phyloP scores from a whole-genome alignment of 2,888 invertebrate genomes.

The Smittia sp. region DNA sequence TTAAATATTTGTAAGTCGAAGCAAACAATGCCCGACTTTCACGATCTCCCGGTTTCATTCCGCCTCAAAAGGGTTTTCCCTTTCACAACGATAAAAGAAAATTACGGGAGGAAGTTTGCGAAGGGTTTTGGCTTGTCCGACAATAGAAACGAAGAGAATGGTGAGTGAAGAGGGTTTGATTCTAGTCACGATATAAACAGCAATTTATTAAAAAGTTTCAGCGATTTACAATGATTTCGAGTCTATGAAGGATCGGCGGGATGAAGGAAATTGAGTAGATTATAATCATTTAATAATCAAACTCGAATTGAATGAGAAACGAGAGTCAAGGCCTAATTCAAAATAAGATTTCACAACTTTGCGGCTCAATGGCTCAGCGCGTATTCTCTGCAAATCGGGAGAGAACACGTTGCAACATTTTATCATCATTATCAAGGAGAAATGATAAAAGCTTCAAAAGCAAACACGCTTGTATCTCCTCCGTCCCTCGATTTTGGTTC shows the following conservation, averaged over 20 bases:
- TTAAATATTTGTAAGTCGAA: background rate
- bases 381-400: no score
- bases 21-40: background rate
- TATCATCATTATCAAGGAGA: no score
- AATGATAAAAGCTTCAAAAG: background rate
- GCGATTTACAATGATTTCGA: background rate
- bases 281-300: slow-evolving; percentile 29
- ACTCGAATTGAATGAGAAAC: slow-evolving; percentile 5
- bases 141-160: background rate
- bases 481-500: no score
- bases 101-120: background rate
- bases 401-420: no score
- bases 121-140: background rate
- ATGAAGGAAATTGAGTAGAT: slow-evolving; percentile 2
- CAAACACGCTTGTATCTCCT: no score
- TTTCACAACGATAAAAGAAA: background rate
- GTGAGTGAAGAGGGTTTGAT: slow-evolving; percentile 6
- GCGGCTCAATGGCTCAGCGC: no score
- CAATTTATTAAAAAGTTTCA: slow-evolving; percentile 11
- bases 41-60: background rate
- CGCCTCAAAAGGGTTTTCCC: background rate
- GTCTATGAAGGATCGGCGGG: background rate
- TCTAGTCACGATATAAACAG: slow-evolving; percentile 14
- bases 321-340: no score
- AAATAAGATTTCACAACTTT: no score